Conservation (phyloP, 2,113 vertebrate genomes). For the Notarius lentiginosus region DNA sequence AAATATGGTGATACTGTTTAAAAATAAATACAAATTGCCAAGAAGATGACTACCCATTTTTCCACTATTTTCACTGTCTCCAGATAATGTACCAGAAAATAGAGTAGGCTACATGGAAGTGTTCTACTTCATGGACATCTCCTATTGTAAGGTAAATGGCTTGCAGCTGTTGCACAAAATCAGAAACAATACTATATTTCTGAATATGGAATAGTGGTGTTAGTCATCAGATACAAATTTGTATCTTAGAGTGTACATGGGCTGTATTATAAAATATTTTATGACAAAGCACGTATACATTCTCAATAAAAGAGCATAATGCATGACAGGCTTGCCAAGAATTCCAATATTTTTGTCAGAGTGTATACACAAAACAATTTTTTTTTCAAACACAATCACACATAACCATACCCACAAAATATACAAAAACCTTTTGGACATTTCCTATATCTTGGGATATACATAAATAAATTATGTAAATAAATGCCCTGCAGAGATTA, state of each 20-base stretch:
- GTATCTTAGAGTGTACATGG: neutral
- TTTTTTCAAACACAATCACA: constrained; percentile 27
- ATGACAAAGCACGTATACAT: constrained; percentile 10
- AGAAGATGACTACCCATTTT: neutral
- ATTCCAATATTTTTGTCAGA: neutral
- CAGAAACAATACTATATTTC: neutral
- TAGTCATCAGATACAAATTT: constrained; percentile 15
- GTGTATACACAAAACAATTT: constrained; percentile 12
- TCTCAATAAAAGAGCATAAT: neutral
- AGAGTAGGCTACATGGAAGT: constrained; percentile 28
- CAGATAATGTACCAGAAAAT: constrained; percentile 67
- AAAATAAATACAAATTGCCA: constrained; percentile 22
- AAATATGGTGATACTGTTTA: neutral
- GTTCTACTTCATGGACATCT: neutral
- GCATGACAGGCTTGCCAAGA: neutral
- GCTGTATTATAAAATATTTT: constrained; percentile 2
- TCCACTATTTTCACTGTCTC: constrained; percentile 22
- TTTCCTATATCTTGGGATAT: constrained; percentile 45
- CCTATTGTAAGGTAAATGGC: neutral
- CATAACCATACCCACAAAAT: neutral
- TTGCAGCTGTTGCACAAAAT: neutral
- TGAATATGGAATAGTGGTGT: constrained; percentile 15
- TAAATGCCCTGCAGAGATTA: constrained; percentile 57
- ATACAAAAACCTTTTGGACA: constrained; percentile 7
- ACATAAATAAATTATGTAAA: constrained; percentile 63